Evolutionary conservation across 1,140 invertebrate species (phyloP).

Genomic region (Pemphigus obesinymphae): DNA sequence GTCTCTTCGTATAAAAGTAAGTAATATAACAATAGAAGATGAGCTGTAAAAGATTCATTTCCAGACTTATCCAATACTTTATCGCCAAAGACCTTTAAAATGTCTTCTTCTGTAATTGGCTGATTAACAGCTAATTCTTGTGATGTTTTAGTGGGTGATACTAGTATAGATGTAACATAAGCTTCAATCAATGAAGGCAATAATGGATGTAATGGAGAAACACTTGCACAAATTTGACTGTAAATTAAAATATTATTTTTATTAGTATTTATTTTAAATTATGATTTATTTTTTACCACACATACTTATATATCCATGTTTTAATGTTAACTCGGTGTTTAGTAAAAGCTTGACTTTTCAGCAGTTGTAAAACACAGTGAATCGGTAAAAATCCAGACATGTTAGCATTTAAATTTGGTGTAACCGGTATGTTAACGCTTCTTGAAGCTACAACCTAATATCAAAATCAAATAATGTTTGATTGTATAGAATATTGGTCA

Average conservation of each 20-base stretch:
- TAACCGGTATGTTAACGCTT: conserved; percentile 93
- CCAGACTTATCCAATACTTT: conserved; percentile 53
- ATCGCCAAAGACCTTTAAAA: conserved; percentile 75
- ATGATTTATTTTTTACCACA: neutral
- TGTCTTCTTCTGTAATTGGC: conserved; percentile 86
- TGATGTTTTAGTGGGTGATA: conserved; percentile 63
- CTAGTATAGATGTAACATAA: conserved; percentile 88
- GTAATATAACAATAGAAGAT: conserved; percentile 88
- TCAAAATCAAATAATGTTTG: conserved; percentile 10
- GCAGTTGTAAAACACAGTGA: conserved; percentile 93
- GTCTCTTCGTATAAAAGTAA: conserved; percentile 89
- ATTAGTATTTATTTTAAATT: neutral
- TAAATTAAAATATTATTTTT: conserved; percentile 37
- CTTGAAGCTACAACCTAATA: conserved; percentile 84
- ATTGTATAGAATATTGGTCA: neutral
- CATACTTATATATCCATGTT: conserved; percentile 49
- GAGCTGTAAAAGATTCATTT: conserved; percentile 74
- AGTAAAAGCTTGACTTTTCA: conserved; percentile 91
- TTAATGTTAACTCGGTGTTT: conserved; percentile 69
- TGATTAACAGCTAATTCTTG: conserved; percentile 65
- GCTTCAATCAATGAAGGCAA: conserved; percentile 90
- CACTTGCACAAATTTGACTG: conserved; percentile 81
- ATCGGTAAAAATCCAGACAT: conserved; percentile 90
- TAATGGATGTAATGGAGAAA: conserved; percentile 84
- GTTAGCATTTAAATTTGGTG: conserved; percentile 78